Conservation (phyloP, 2,113 vertebrate genomes). For the Lophius piscatorius region DNA sequence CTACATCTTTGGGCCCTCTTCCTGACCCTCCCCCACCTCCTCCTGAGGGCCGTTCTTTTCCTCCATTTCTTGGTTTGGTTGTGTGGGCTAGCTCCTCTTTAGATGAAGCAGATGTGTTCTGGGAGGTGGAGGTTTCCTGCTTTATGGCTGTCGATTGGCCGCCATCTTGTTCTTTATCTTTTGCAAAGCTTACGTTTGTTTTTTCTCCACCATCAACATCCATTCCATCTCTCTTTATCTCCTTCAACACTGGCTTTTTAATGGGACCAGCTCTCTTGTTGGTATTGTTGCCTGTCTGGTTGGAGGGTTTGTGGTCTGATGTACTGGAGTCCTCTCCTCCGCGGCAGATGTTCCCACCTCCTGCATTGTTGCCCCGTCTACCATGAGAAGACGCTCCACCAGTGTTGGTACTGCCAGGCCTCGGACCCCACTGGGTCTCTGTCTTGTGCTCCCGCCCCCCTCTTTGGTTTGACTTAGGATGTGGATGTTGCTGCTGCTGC, state of each 20-base stretch:
- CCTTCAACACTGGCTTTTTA: slow-evolving; percentile 84
- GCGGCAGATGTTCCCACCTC: slow-evolving; percentile 60
- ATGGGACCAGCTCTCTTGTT: slow-evolving; percentile 85
- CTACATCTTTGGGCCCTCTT: slow-evolving; percentile 76
- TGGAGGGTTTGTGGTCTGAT: slow-evolving; percentile 70
- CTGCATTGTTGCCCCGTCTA: slow-evolving; percentile 75
- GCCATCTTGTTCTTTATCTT: slow-evolving; percentile 80
- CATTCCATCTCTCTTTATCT: slow-evolving; percentile 76
- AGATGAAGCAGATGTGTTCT: slow-evolving; percentile 52
- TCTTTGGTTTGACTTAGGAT: slow-evolving; percentile 78
- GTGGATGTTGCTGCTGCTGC: slow-evolving; percentile 64
- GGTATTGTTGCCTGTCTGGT: slow-evolving; percentile 62
- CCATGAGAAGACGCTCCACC: slow-evolving; percentile 76
- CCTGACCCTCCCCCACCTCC: slow-evolving; percentile 55
- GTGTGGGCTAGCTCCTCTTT: slow-evolving; percentile 70
- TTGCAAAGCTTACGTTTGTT: slow-evolving; percentile 57
- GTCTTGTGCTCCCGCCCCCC: slow-evolving; percentile 87
- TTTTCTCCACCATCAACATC: slow-evolving; percentile 79
- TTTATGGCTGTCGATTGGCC: slow-evolving; percentile 60
- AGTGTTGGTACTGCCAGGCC: slow-evolving; percentile 83
- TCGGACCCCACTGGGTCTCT: slow-evolving; percentile 92
- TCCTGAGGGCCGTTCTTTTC: slow-evolving; percentile 71
- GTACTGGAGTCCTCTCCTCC: slow-evolving; percentile 71
- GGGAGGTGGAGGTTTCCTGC: slow-evolving; percentile 65
- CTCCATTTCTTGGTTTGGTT: slow-evolving; percentile 72